These are phyloP conservation scores for Spea bombifrons DNA, from an alignment of 2,113 vertebrate species.

Conservation along the genomic window DNA sequence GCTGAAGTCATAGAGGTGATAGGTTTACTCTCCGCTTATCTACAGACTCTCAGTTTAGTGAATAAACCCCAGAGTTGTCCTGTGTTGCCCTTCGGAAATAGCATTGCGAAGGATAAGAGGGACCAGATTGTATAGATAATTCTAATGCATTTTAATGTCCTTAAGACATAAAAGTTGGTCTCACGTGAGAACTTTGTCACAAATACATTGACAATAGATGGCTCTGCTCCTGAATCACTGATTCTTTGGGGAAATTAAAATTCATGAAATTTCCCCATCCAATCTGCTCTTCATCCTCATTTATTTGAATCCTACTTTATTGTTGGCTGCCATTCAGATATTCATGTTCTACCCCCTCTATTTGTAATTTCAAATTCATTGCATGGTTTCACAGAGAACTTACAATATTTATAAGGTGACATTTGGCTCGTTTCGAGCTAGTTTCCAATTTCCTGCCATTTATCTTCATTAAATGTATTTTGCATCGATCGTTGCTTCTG, in stretches of 20 bases:
- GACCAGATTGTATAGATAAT: slow-evolving; percentile 18
- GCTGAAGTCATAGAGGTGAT: too few relatives aligned
- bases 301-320: slow-evolving; percentile 12
- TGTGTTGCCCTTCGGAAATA: neutral
- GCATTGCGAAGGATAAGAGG: neutral
- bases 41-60: neutral
- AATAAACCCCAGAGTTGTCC: neutral
- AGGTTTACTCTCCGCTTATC: too few relatives aligned
- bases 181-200: slow-evolving; percentile 16
- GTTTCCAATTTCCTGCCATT: too few relatives aligned
- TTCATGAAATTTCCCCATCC: slow-evolving; percentile 33
- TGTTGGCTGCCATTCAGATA: slow-evolving; percentile 26
- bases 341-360: slow-evolving; percentile 22
- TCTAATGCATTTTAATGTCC: slow-evolving; percentile 19
- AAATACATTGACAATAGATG: slow-evolving; percentile 12
- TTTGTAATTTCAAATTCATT: slow-evolving; percentile 25
- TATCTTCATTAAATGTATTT: too few relatives aligned
- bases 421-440: slow-evolving; percentile 14
- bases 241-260: slow-evolving; percentile 38
- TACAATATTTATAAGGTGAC: slow-evolving; percentile 17
- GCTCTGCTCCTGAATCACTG: slow-evolving; percentile 6
- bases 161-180: slow-evolving; percentile 1
- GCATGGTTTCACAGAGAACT: neutral
- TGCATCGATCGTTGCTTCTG: too few relatives aligned
- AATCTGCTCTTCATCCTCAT: slow-evolving; percentile 14